Conservation (phyloP, 1,140 invertebrate genomes). For the Papilio glaucus region DNA sequence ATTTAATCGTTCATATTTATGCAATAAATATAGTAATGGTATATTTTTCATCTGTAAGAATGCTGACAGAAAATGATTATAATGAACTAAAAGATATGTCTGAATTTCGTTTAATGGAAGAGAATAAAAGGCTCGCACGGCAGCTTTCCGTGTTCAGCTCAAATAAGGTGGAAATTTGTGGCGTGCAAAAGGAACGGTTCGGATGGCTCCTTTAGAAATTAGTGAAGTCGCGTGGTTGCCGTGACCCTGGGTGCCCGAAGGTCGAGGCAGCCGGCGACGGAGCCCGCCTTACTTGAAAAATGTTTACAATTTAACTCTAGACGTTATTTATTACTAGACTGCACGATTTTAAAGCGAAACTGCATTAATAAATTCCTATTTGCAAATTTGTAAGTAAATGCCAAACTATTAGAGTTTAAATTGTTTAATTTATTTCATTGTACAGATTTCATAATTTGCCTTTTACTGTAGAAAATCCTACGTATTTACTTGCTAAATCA, state of each 20-base stretch:
- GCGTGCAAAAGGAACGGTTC: constrained; percentile 60
- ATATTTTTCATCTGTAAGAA: background rate
- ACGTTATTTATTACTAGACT: constrained; percentile 17
- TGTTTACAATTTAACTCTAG: constrained; percentile 22
- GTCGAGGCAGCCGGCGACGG: constrained; percentile 61
- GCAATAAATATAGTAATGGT: no score
- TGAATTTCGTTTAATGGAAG: background rate
- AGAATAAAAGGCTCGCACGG: background rate
- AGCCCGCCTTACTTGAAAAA: constrained; percentile 40
- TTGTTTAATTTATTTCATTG: background rate
- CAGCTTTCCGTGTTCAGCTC: constrained; percentile 44
- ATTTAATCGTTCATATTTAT: no score
- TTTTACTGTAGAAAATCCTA: no score
- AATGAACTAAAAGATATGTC: background rate
- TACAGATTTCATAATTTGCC: no score
- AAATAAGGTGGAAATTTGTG: constrained; percentile 48
- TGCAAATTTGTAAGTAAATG: background rate
- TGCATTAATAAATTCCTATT: constrained; percentile 16
- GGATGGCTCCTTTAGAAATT: constrained; percentile 52
- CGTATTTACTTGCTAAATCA: no score
- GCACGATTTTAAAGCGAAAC: constrained; percentile 12
- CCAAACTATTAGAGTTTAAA: background rate
- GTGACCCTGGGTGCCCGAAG: constrained; percentile 53
- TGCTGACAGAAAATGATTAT: background rate
- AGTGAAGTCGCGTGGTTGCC: constrained; percentile 58